Evolutionary conservation across 2,113 vertebrate genomes (phyloP).

Genomic region (Nanorana parkeri): DNA sequence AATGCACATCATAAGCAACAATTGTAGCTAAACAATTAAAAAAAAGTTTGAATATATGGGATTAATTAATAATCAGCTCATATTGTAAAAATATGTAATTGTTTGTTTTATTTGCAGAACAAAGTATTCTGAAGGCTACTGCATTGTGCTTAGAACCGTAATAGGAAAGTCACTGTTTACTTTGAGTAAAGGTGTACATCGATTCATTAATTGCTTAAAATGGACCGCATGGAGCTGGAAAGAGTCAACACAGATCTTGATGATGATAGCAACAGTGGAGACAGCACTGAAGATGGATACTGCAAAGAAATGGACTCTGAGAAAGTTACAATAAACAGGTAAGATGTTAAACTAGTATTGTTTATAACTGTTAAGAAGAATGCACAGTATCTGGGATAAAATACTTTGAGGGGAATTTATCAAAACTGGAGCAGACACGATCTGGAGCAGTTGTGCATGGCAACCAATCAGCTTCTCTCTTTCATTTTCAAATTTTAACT

Average conservation of each 20-base stretch:
- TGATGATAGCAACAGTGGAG: constrained; percentile 82
- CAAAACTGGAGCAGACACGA: too few species aligned
- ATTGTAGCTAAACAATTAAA: too few species aligned
- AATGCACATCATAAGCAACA: too few species aligned
- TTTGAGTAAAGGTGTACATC: constrained; percentile 64
- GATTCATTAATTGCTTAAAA: constrained; percentile 67
- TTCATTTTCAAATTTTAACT: too few species aligned
- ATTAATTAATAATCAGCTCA: constrained; percentile 52
- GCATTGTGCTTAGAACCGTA: constrained; percentile 60
- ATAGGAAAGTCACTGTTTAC: constrained; percentile 70
- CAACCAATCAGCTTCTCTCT: too few species aligned
- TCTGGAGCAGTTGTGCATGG: too few species aligned
- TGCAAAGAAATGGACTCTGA: constrained; percentile 73
- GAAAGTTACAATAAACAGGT: constrained; percentile 87
- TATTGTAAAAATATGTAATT: constrained; percentile 62
- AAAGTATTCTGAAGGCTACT: constrained; percentile 67
- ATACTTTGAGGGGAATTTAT: too few species aligned
- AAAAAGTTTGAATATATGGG: too few species aligned
- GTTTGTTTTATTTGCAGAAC: constrained; percentile 73
- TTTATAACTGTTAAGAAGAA: too few species aligned
- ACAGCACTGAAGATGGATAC: constrained; percentile 84
- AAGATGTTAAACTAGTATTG: constrained; percentile 28
- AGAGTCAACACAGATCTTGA: constrained; percentile 86
- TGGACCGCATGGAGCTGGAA: constrained; percentile 91
- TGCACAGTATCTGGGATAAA: too few species aligned